Conservation (phyloP, 2,113 vertebrate species). For the western clawed frog (Xenopus tropicalis) region DNA sequence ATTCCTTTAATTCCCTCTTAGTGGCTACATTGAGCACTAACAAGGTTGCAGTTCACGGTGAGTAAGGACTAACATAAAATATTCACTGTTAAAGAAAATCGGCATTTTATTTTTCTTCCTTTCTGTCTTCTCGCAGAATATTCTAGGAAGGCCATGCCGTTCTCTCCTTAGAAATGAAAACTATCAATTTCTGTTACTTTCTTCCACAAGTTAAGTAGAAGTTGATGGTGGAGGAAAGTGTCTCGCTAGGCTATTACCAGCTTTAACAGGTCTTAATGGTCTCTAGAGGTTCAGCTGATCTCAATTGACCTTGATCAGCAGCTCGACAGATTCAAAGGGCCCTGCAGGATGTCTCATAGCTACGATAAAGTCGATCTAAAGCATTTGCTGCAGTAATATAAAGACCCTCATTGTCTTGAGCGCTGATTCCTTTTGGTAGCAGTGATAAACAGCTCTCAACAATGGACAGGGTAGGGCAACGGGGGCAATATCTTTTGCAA, state of each 20-base stretch:
- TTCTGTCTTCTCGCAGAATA: not conserved
- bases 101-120: not conserved
- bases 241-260: constrained; percentile 32
- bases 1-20: constrained; percentile 2
- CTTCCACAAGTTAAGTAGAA: constrained; percentile 33
- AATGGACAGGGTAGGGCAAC: not conserved
- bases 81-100: constrained; percentile 1
- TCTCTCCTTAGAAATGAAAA: constrained; percentile 28
- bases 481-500: not conserved
- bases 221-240: constrained; percentile 35
- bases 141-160: constrained; percentile 10
- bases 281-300: constrained; percentile 24
- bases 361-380: constrained; percentile 20
- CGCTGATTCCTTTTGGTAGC: not conserved
- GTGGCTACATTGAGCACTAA: not conserved
- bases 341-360: constrained; percentile 21
- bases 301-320: constrained; percentile 31
- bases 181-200: constrained; percentile 37
- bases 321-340: constrained; percentile 26
- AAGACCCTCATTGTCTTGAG: not conserved
- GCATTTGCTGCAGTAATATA: constrained; percentile 16
- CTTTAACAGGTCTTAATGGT: constrained; percentile 35
- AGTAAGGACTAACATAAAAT: not conserved
- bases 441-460: not conserved
- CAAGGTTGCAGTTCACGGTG: not conserved